Conservation (phyloP, 2,888 invertebrate species). For the Drosophila nigritarsus region DNA sequence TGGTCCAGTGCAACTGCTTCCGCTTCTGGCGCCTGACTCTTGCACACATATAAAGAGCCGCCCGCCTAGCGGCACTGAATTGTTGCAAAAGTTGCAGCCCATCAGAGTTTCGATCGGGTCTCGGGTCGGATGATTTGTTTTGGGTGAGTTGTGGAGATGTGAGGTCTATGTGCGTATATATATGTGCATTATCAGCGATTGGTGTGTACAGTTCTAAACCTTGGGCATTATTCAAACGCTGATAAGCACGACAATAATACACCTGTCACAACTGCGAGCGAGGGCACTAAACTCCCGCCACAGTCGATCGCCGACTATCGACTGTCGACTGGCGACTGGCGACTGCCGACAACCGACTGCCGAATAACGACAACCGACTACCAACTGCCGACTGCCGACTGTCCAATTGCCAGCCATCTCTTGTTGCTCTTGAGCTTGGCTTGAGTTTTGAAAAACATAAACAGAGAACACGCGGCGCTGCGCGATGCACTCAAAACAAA, state of each 20-base stretch:
- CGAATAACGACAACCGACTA: neutral
- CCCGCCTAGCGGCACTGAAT: neutral
- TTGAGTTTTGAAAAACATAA: constrained; percentile 52
- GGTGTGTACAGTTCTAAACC: neutral
- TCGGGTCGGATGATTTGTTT: neutral
- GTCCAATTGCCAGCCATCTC: constrained; percentile 1
- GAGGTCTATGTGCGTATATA: neutral
- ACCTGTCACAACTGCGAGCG: constrained; percentile 22
- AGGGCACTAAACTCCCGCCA: neutral
- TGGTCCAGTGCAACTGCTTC: constrained; percentile 44
- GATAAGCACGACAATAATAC: constrained; percentile 31
- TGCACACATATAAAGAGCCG: constrained; percentile 4
- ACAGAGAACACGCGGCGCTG: constrained; percentile 48
- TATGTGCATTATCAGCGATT: neutral
- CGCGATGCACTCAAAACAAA: constrained; percentile 50
- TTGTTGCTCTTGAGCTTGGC: constrained; percentile 57
- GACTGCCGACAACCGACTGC: constrained; percentile 8
- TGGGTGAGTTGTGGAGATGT: constrained; percentile 6
- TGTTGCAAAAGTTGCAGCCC: constrained; percentile 11
- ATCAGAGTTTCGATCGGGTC: neutral
- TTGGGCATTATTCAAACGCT: constrained; percentile 20
- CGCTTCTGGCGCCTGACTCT: constrained; percentile 18
- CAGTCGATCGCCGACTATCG: neutral
- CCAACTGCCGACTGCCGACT: constrained; percentile 4
- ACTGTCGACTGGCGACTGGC: neutral